Conservation (phyloP, 2,113 vertebrate species). For the Paratilapia polleni region DNA sequence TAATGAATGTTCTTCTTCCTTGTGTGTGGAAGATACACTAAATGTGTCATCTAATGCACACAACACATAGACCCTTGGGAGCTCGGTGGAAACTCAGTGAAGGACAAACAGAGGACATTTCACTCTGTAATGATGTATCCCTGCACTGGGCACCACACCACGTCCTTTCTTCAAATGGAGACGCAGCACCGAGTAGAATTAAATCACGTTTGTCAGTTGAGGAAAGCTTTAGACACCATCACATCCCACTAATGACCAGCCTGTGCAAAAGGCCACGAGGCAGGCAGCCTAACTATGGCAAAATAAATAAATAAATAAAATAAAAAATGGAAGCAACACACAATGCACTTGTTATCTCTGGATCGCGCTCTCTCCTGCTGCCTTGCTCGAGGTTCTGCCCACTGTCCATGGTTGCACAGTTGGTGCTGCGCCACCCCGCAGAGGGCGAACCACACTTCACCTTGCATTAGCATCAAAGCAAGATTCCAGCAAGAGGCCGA, state of each 20-base stretch:
- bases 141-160: neutral
- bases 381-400: constrained; percentile 45
- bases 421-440: constrained; percentile 19
- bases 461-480: constrained; percentile 34
- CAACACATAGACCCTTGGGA: constrained; percentile 32
- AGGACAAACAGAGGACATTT: constrained; percentile 48
- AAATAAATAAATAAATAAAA: neutral
- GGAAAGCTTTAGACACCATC: constrained; percentile 46
- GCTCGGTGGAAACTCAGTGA: constrained; percentile 20
- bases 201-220: constrained; percentile 53
- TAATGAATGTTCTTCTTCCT: constrained; percentile 33
- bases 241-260: constrained; percentile 54
- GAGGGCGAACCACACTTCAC: constrained; percentile 33
- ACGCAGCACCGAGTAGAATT: constrained; percentile 21
- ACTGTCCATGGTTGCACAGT: neutral
- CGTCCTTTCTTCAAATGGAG: constrained; percentile 29
- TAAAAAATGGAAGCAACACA: constrained; percentile 14
- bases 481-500: constrained; percentile 1
- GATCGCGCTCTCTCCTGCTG: constrained; percentile 10
- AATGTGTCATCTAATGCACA: constrained; percentile 34
- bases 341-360: constrained; percentile 42
- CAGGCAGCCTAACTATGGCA: constrained; percentile 21
- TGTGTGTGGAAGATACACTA: neutral
- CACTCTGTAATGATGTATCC: constrained; percentile 46
- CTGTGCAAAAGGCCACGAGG: constrained; percentile 48